phyloP scores from a whole-genome alignment of 2,113 vertebrate species.

The Apodemus sylvaticus region DNA sequence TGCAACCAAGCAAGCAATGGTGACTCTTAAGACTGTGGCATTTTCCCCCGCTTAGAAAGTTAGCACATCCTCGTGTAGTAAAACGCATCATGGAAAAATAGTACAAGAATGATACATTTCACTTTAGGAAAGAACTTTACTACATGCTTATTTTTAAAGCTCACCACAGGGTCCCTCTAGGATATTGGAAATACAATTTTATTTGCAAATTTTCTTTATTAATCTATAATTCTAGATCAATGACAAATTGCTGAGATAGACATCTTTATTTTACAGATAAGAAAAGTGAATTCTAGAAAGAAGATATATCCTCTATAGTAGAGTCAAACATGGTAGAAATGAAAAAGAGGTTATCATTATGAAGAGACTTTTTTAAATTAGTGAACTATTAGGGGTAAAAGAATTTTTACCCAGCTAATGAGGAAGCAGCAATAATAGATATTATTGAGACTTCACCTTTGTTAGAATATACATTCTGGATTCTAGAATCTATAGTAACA shows the following conservation, averaged over 20 bases:
- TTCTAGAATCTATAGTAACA: too few relatives aligned
- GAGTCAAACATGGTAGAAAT: background rate
- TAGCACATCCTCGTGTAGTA: background rate
- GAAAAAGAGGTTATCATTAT: background rate
- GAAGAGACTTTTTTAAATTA: background rate
- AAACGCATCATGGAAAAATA: background rate
- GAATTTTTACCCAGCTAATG: background rate
- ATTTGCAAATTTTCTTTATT: slow-evolving; percentile 62
- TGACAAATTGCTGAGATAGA: slow-evolving; percentile 40
- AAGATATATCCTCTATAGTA: background rate
- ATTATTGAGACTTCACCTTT: background rate
- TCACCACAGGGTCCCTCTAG: slow-evolving; percentile 74
- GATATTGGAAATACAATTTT: slow-evolving; percentile 75
- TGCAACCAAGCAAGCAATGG: background rate
- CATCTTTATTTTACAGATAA: background rate
- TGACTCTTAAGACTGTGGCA: background rate
- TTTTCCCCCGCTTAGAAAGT: background rate
- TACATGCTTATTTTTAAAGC: slow-evolving; percentile 64
- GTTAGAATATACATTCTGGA: background rate
- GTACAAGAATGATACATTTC: slow-evolving; percentile 14
- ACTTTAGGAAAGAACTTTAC: slow-evolving; percentile 49
- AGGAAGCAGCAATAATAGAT: background rate
- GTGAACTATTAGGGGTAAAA: background rate
- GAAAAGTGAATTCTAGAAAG: background rate
- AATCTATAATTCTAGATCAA: slow-evolving; percentile 31